Evolutionary conservation across 2,888 invertebrate genomes (phyloP).

Genomic region (Scelioninae gen. 2): DNA sequence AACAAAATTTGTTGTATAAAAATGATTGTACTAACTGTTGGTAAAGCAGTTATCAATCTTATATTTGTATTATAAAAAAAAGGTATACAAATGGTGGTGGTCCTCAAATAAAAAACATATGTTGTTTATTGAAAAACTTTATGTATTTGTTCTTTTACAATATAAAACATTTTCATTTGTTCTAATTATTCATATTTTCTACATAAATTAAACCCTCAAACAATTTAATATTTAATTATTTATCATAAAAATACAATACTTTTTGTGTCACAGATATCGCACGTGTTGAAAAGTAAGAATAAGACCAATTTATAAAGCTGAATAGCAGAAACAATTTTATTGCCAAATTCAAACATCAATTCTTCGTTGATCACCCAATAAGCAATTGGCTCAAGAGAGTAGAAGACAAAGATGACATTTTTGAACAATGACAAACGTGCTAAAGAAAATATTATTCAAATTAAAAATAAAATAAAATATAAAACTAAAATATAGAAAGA

Average conservation of each 20-base stretch:
- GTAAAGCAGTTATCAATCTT: constrained; percentile 8
- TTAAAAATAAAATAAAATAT: too few relatives aligned
- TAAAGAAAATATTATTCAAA: too few relatives aligned
- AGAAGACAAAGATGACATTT: too few relatives aligned
- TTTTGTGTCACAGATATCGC: not conserved
- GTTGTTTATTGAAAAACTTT: constrained; percentile 28
- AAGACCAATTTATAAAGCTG: not conserved
- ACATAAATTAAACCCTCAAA: constrained; percentile 30
- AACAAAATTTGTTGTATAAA: not conserved
- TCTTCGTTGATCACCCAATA: not conserved
- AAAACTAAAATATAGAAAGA: not conserved
- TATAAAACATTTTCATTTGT: constrained; percentile 31
- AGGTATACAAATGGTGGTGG: too few relatives aligned
- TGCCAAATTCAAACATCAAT: not conserved
- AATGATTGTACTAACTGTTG: not conserved
- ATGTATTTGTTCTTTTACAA: constrained; percentile 28
- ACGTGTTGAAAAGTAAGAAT: not conserved
- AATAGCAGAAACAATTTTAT: not conserved
- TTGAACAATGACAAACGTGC: too few relatives aligned
- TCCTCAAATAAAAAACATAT: not conserved
- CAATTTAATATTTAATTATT: constrained; percentile 11
- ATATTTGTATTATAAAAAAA: not conserved
- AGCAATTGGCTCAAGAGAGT: too few relatives aligned
- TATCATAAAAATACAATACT: constrained; percentile 28
- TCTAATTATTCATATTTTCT: constrained; percentile 29